Base-by-base conservation (phyloP, 1,140 invertebrate genomes). In the Hypothenemus hampei region DNA sequence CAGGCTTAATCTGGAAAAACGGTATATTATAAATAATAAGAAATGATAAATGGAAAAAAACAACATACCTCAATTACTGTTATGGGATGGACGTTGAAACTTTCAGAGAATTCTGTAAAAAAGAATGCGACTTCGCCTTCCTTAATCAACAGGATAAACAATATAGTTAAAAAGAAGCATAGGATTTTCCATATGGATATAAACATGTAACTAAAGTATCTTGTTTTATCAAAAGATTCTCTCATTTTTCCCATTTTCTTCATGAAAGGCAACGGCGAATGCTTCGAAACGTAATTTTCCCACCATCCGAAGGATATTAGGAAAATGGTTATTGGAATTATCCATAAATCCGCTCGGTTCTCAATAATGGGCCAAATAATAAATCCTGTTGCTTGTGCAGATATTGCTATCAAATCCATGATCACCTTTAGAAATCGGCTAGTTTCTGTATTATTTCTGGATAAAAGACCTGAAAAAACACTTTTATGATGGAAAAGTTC, bases 221-320 rank as follows among this genome's bases (percentile, higher is more conserved):
- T 77, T 1, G 87, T 90, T 33, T 79, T 70, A 43, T 81, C 81
- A 44, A 96, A 72, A 57, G 88, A 81, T 37, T 93, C 87, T 66
- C 91, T 92, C 16, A 94, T 78, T 65, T 82, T 80, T 20, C 85
- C 87, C 36, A 93, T 71, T n/a, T 80, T 80, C 65, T 85, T 85
- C 16, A 95, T 84, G 37, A 91, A 77, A 36, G 80, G 87, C 52
- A 92, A 80, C 0, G 86, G 83, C 58, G 89, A 92, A 47, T 87
- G 80, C 58, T 81, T 80, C 20, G 89, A 88, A 0, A 93, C 89
- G 67, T 91, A 98, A 74, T 97, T 98, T 73, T 97, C 94, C 94
- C 94, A 97, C 89, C 92, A 97, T 19, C 90, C 87, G 21, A 91
- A 81, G 3, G 93, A 97, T 31, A 93, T 86, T 33, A 93, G 80